Percentiles rank a stretch among this genome's conserved stretches.
These are phyloP conservation scores for Blennius ocellaris DNA, from an alignment of 2,113 vertebrate species.

Conservation along the genomic window DNA sequence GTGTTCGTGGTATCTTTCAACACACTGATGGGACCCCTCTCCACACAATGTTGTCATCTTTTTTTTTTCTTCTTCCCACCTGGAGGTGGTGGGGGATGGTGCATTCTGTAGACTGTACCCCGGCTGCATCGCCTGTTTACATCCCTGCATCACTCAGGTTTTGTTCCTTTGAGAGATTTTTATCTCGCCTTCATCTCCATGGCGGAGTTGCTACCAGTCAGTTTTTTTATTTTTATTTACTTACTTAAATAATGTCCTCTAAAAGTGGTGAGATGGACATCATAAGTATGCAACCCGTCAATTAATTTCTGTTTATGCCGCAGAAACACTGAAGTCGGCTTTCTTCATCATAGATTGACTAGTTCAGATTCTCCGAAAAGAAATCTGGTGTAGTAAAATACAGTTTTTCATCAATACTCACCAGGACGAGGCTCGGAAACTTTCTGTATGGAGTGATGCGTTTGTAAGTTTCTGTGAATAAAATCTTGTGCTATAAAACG, in stretches of 20 bases:
- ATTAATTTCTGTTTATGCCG: conserved; percentile 21
- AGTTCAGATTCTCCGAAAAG: rapidly evolving
- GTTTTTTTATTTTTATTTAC: not conserved
- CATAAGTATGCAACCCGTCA: conserved; percentile 5
- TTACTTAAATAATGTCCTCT: too few species aligned
- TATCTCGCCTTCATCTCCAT: not conserved
- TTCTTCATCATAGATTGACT: not conserved
- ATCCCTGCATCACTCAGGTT: conserved; percentile 28
- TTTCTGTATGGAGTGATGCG: not conserved
- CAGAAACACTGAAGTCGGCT: conserved; percentile 4
- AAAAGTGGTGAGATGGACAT: conserved; percentile 6
- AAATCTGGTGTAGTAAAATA: not conserved
- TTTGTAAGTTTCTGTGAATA: not conserved
- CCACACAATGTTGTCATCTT: conserved; percentile 38
- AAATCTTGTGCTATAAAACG: not conserved
- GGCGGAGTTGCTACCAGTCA: not conserved
- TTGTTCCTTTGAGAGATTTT: not conserved
- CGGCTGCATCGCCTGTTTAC: conserved; percentile 69
- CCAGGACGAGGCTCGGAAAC: not conserved
- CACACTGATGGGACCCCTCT: conserved; percentile 21
- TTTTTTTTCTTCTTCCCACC: conserved; percentile 34
- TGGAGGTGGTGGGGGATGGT: conserved; percentile 73
- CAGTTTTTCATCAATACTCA: not conserved
- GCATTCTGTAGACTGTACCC: conserved; percentile 49
- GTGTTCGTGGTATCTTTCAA: not conserved